Evolutionary conservation across 2,113 vertebrate genomes (phyloP).

Genomic region (Meriones unguiculatus): DNA sequence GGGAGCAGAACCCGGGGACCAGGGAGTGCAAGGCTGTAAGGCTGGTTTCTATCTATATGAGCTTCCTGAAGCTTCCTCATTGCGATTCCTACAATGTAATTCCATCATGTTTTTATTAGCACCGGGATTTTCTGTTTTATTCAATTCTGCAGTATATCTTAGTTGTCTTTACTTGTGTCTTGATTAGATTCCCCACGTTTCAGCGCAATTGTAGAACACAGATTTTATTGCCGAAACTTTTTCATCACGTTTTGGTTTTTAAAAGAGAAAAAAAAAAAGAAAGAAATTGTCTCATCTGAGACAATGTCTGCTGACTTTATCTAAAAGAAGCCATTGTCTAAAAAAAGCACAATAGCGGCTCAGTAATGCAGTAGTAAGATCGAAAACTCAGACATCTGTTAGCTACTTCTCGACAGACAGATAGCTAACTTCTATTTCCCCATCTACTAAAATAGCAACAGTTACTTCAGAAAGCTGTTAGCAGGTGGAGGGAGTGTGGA

Average conservation of each 20-base stretch:
- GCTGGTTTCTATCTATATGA: not conserved
- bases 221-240: slow-evolving; percentile 5
- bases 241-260: not conserved
- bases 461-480: slow-evolving; percentile 16
- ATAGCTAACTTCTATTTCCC: slow-evolving; percentile 29
- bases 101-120: not conserved
- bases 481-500: not conserved
- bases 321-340: not conserved
- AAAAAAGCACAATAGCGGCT: not conserved
- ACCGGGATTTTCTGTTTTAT: slow-evolving; percentile 5
- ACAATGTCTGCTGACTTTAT: not conserved
- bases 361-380: not conserved
- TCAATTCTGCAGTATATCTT: not conserved
- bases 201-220: not conserved
- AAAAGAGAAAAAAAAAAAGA: not conserved
- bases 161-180: not conserved
- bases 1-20: not conserved
- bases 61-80: not conserved
- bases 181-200: not conserved
- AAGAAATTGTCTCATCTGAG: not conserved
- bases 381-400: not conserved
- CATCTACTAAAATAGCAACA: not conserved
- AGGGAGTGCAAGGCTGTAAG: not conserved
- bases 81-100: not conserved
- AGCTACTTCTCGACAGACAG: not conserved